phyloP scores from a whole-genome alignment of 2,113 vertebrate species.

The Phainopepla nitens region DNA sequence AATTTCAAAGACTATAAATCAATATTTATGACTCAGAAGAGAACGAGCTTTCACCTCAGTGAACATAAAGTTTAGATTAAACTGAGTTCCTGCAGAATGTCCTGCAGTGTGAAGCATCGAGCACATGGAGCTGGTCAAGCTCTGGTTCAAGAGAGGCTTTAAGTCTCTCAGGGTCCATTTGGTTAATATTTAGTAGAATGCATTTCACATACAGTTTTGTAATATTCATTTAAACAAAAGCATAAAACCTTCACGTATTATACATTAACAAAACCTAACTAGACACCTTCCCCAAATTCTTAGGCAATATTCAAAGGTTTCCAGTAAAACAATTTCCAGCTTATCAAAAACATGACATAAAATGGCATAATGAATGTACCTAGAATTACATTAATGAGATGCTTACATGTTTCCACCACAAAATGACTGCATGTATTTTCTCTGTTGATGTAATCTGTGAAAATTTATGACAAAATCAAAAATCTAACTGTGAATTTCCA shows the following conservation, averaged over 20 bases:
- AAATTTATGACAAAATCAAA: constrained; percentile 83
- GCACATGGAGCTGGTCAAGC: background rate
- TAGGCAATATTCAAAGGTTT: background rate
- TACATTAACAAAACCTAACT: background rate
- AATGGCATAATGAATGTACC: constrained; percentile 77
- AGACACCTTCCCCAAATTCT: background rate
- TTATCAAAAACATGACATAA: constrained; percentile 58
- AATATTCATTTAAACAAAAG: background rate
- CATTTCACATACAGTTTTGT: background rate
- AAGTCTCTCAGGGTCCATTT: background rate
- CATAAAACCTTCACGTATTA: background rate
- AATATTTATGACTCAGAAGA: background rate
- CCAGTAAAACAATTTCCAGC: constrained; percentile 2
- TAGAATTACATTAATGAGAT: constrained; percentile 80
- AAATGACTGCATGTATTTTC: constrained; percentile 83
- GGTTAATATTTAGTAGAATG: background rate
- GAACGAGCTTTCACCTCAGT: background rate
- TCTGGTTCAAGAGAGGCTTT: background rate
- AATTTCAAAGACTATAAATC: background rate
- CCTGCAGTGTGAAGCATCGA: background rate
- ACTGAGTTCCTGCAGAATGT: background rate
- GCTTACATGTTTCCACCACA: constrained; percentile 83
- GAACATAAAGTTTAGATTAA: background rate
- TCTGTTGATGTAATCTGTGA: constrained; percentile 81
- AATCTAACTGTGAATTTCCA: constrained; percentile 77